Percentiles rank a stretch among this genome's conserved stretches.
These are phyloP conservation scores for Gorsachius goisagi DNA, from an alignment of 2,113 vertebrate species.

Conservation along the genomic window DNA sequence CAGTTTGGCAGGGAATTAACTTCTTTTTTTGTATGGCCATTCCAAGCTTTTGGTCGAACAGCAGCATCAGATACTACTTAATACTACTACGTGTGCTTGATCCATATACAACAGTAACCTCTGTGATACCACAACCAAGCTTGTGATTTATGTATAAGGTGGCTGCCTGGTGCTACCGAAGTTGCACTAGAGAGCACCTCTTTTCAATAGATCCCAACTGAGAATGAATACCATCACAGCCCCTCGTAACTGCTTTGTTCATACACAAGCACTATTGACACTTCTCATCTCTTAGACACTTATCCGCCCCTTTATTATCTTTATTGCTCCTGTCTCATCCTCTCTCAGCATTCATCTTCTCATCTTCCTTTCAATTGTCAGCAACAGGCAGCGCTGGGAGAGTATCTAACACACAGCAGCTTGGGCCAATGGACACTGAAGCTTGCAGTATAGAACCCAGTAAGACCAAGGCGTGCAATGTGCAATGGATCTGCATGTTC, in stretches of 20 bases:
- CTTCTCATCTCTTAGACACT: background rate
- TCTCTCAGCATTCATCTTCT: background rate
- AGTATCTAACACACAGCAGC: background rate
- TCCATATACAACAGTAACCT: background rate
- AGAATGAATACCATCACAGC: background rate
- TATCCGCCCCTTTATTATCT: fast-evolving
- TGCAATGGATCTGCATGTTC: background rate
- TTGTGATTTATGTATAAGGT: fast-evolving
- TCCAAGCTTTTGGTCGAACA: background rate
- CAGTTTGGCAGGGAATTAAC: background rate
- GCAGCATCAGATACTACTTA: background rate
- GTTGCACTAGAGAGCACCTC: background rate
- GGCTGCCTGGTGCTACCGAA: background rate
- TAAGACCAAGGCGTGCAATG: background rate
- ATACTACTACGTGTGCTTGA: no score
- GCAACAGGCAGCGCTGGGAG: background rate
- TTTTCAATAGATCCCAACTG: background rate
- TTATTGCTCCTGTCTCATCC: background rate
- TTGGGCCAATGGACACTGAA: background rate
- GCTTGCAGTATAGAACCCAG: background rate
- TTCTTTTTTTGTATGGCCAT: background rate
- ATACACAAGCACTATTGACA: background rate
- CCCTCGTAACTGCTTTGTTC: background rate
- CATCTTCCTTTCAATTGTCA: background rate
- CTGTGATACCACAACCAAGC: background rate